Percentiles rank a stretch among this genome's conserved stretches.
Evolutionary conservation across 1,140 invertebrate genomes (phyloP).

Genomic region (Formica exsecta): DNA sequence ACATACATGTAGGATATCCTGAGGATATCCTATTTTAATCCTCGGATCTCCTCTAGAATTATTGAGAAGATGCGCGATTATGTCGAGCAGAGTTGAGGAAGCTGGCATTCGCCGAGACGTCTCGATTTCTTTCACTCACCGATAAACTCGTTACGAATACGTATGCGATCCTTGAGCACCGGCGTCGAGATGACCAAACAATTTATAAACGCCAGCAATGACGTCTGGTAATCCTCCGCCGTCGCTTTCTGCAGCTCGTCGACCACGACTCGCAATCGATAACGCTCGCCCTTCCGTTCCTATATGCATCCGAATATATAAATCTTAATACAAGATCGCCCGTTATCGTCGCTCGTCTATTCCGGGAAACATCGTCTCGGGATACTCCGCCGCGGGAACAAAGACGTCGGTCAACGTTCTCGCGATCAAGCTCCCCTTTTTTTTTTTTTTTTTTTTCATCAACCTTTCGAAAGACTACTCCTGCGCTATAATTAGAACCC

Average conservation of each 20-base stretch:
- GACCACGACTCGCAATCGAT: conserved; percentile 95
- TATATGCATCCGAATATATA: conserved; percentile 79
- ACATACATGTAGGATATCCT: too few relatives aligned
- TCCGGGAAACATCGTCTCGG: background rate
- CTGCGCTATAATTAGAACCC: background rate
- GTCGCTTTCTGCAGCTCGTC: conserved; percentile 94
- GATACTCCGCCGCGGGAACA: background rate
- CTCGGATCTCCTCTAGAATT: too few relatives aligned
- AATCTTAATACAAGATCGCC: background rate
- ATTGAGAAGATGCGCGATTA: background rate
- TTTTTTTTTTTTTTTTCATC: too few relatives aligned
- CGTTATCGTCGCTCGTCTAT: background rate
- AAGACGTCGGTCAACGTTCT: background rate
- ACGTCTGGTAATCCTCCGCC: conserved; percentile 95
- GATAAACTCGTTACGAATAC: conserved; percentile 97
- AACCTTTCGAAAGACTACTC: too few relatives aligned
- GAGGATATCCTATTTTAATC: too few relatives aligned
- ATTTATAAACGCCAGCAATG: conserved; percentile 97
- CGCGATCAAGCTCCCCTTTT: too few relatives aligned
- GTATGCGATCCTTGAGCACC: conserved; percentile 93
- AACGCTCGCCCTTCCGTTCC: conserved; percentile 93
- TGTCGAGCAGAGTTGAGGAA: background rate
- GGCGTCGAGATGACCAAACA: conserved; percentile 97
- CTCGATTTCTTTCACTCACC: conserved; percentile 87
- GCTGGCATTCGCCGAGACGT: background rate